These are phyloP conservation scores for Gnathonemus echidnorhynchus DNA, from an alignment of 2,113 vertebrate species.

Conservation along the genomic window DNA sequence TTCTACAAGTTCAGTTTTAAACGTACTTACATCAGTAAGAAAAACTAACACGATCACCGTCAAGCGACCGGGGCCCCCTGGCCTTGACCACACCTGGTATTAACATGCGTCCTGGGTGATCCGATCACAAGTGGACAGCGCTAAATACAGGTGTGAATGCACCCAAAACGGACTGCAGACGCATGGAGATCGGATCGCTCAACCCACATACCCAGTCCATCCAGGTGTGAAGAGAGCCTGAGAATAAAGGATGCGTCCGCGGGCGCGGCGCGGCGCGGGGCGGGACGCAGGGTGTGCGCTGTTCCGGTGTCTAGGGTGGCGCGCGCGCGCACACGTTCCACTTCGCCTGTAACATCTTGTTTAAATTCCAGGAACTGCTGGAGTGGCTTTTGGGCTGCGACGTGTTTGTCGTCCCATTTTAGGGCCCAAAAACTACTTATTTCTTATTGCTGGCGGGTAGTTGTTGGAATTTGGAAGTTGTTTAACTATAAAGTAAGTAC, in stretches of 20 bases:
- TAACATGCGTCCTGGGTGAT: background rate
- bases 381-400: background rate
- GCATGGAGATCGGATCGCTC: too few species aligned
- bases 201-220: too few species aligned
- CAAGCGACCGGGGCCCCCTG: too few species aligned
- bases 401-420: background rate
- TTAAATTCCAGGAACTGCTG: background rate
- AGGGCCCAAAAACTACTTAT: background rate
- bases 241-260: background rate
- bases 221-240: too few species aligned
- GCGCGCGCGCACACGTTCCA: background rate
- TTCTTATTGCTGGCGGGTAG: background rate
- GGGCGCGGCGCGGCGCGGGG: background rate
- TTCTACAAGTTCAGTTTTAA: background rate
- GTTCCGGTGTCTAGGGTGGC: background rate
- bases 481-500: background rate
- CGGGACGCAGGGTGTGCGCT: background rate
- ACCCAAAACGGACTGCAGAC: background rate
- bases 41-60: background rate
- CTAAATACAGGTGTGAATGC: background rate
- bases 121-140: too few species aligned
- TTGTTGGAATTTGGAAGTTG: background rate
- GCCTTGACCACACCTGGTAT: background rate
- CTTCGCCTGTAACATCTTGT: background rate
- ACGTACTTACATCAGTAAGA: background rate